These are phyloP conservation scores for Drosophila varians DNA, from an alignment of 1,140 invertebrate genomes.

Conservation along the genomic window DNA sequence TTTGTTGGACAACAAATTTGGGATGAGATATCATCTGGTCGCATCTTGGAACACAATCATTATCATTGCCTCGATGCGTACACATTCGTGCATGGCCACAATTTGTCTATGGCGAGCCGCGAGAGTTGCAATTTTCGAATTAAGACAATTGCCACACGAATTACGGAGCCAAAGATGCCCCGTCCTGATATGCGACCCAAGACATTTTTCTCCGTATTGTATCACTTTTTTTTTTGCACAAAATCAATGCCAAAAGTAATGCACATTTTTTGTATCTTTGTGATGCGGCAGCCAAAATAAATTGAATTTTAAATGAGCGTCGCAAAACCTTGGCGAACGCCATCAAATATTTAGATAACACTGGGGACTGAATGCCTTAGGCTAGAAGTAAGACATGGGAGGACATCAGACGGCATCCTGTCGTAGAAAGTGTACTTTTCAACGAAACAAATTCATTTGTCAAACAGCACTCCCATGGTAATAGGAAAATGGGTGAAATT, in stretches of 20 bases:
- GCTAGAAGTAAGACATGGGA: constrained; percentile 43
- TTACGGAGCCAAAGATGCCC: constrained; percentile 38
- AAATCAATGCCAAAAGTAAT: constrained; percentile 78
- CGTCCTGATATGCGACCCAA: constrained; percentile 33
- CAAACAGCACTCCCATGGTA: background rate
- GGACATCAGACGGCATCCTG: constrained; percentile 6
- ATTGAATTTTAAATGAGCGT: constrained; percentile 74
- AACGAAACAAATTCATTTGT: background rate
- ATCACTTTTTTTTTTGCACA: constrained; percentile 12
- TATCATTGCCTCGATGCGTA: constrained; percentile 58
- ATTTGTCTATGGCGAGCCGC: constrained; percentile 56
- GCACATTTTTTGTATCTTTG: constrained; percentile 49
- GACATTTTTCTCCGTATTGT: constrained; percentile 12
- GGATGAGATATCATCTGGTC: constrained; percentile 18
- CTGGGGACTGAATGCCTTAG: constrained; percentile 33
- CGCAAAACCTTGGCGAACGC: constrained; percentile 41
- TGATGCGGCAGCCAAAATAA: constrained; percentile 54
- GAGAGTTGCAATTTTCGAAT: constrained; percentile 77
- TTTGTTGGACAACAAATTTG: constrained; percentile 21
- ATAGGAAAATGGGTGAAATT: background rate
- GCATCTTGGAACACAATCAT: constrained; percentile 41
- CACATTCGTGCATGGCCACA: constrained; percentile 65
- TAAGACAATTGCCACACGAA: constrained; percentile 75
- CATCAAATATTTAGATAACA: constrained; percentile 71
- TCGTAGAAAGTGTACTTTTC: background rate